Evolutionary conservation across 64 coral and sea anemone species (phyloP).

Genomic region (Montipora foliosa): DNA sequence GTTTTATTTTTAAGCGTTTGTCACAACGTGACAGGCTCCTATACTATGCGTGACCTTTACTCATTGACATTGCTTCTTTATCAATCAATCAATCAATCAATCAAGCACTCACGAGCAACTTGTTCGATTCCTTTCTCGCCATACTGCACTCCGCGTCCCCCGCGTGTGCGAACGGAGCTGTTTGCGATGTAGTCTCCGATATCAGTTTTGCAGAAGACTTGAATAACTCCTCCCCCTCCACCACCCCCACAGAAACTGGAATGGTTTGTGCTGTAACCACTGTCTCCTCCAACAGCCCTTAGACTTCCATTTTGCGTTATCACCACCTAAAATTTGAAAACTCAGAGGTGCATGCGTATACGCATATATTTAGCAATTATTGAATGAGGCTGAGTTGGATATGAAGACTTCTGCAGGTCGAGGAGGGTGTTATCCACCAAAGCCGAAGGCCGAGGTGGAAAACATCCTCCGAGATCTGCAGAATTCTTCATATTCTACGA

Average conservation of each 20-base stretch:
- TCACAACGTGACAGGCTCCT: too few species aligned
- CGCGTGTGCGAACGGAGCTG: background rate
- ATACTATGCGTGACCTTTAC: too few species aligned
- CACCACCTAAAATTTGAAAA: constrained; percentile 26
- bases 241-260: constrained; percentile 56
- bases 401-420: too few species aligned
- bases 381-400: too few species aligned
- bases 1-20: too few species aligned
- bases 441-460: too few species aligned
- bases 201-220: constrained; percentile 36
- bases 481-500: too few species aligned
- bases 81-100: background rate
- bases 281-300: constrained; percentile 40
- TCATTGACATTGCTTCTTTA: too few species aligned
- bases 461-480: too few species aligned
- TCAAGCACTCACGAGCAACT: constrained; percentile 19
- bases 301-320: background rate
- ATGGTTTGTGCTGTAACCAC: constrained; percentile 35
- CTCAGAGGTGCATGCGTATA: background rate
- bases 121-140: constrained; percentile 41
- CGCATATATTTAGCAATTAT: too few species aligned
- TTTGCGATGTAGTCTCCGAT: background rate
- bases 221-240: constrained; percentile 72
- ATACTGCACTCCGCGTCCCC: constrained; percentile 31
- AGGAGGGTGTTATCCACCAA: too few species aligned